Base-by-base conservation (phyloP, 2,888 invertebrate genomes). In the Mactromeris polynyma region DNA sequence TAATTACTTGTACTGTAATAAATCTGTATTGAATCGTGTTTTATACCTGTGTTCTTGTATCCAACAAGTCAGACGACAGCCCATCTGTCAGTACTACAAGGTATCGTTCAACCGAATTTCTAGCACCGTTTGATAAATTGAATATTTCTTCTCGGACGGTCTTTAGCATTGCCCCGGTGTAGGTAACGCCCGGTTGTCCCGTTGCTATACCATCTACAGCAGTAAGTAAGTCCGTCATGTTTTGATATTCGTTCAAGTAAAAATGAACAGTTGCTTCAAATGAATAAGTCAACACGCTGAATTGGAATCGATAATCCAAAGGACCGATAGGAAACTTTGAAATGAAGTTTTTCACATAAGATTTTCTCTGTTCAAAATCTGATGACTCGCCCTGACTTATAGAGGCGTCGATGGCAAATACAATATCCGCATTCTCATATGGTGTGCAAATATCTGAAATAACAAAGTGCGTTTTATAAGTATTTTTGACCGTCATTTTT, bases 261-360 rank as follows among this genome's bases (percentile, higher is more conserved):
- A 82, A 69, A 26, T 82, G 82, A 26, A 82, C 69, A 21, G 17
- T 40, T 14, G 69, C n/a, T n/a, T 69, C 69, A 26, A 17, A 40
- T 11, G 82, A 64, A 31, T 40, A 64, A 26, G 82, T 42, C 26
- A 82, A 38, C n/a, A 69, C 64, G 36, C 82, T 82, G 19, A 82
- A 82, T 42, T 69, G 82, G 69, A 58, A 82, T 9, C 82, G 64
- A 42, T 69, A 82, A 42, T 82, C 42, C n/a, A 82, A 36, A 6
- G 82, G 82, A 6, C 82, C 82, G 40, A 69, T 40, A 26, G 40
- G 64, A 69, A 82, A 82, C 38, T 82, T 64, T 40, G 82, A 82
- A 6, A 82, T 42, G 21, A 82, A 82, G 26, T 82, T 26, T 31
- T 82, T 82, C n/a, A 82, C 58, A n/a, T 54, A 82, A 19, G 58